Percentiles rank a stretch among this genome's conserved stretches.
Conservation (phyloP, 2,797 vertebrate genomes). For the Myripristis murdjan region DNA sequence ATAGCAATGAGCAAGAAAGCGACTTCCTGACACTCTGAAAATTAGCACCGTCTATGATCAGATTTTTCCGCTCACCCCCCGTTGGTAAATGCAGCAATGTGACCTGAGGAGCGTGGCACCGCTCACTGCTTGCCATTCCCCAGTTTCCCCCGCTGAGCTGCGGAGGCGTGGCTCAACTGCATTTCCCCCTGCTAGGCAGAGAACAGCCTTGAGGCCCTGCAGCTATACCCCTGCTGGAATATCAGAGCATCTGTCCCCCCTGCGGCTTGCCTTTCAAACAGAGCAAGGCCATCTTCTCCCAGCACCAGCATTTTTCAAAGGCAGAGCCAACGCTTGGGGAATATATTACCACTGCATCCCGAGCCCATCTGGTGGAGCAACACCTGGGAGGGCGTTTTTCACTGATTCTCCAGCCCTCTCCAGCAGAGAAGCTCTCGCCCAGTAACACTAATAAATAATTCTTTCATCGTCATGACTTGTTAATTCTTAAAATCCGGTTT, state of each 20-base stretch:
- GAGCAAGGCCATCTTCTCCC: constrained; percentile 72
- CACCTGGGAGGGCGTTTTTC: constrained; percentile 69
- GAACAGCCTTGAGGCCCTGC: constrained; percentile 66
- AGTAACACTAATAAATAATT: constrained; percentile 35
- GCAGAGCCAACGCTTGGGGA: constrained; percentile 64
- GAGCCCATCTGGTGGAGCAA: constrained; percentile 68
- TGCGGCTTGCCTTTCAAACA: constrained; percentile 72
- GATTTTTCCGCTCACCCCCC: constrained; percentile 33
- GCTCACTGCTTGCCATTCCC: constrained; percentile 54
- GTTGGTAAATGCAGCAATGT: constrained; percentile 40
- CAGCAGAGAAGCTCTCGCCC: constrained; percentile 25
- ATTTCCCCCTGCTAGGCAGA: constrained; percentile 59
- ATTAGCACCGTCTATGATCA: constrained; percentile 51
- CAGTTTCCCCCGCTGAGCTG: constrained; percentile 51
- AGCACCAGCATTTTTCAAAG: constrained; percentile 74
- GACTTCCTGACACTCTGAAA: constrained; percentile 26
- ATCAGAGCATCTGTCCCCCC: constrained; percentile 78
- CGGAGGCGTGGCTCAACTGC: constrained; percentile 69
- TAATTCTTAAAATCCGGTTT: constrained; percentile 59
- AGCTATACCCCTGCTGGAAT: constrained; percentile 72
- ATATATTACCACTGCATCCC: constrained; percentile 73
- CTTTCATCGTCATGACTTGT: constrained; percentile 12
- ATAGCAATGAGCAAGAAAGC: background rate
- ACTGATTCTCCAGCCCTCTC: constrained; percentile 48
- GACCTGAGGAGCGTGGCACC: constrained; percentile 51